These are phyloP conservation scores for Lonchura striata DNA, from an alignment of 2,113 vertebrate genomes.

Conservation along the genomic window DNA sequence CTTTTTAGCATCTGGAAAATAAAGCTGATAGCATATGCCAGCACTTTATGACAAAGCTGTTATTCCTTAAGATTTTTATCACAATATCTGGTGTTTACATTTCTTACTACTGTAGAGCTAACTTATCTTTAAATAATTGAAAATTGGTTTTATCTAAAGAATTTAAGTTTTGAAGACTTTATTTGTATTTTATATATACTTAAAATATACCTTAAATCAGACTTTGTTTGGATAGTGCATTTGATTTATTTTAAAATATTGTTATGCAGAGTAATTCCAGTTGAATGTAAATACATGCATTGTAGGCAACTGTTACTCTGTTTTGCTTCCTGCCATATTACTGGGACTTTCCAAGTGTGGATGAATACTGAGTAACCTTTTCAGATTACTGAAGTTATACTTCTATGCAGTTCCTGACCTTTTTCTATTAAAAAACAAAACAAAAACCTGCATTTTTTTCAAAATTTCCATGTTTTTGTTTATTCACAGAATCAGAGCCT, in stretches of 20 bases:
- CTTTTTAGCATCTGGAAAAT: neutral
- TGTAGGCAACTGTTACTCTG: neutral
- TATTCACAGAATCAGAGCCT: neutral
- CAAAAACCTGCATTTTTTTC: neutral
- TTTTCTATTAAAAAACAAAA: neutral
- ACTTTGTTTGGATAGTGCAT: neutral
- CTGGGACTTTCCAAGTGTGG: neutral
- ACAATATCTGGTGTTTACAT: conserved; percentile 60
- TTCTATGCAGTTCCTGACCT: neutral
- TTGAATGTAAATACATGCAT: conserved; percentile 11
- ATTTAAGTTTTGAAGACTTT: conserved; percentile 4
- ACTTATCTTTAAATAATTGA: conserved; percentile 22
- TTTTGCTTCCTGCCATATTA: neutral
- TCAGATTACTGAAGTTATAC: neutral
- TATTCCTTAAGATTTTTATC: conserved; percentile 8
- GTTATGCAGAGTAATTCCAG: neutral
- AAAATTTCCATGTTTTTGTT: neutral
- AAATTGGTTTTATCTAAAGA: neutral
- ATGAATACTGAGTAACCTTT: neutral
- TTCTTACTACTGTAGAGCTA: conserved; percentile 52
- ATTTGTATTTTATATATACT: conserved; percentile 21
- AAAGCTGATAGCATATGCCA: neutral
- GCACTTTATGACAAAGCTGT: conserved; percentile 35
- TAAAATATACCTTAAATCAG: conserved; percentile 6
- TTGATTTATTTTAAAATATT: conserved; percentile 51